phyloP scores from a whole-genome alignment of 2,888 invertebrate genomes.

The Auanema freiburgensis region DNA sequence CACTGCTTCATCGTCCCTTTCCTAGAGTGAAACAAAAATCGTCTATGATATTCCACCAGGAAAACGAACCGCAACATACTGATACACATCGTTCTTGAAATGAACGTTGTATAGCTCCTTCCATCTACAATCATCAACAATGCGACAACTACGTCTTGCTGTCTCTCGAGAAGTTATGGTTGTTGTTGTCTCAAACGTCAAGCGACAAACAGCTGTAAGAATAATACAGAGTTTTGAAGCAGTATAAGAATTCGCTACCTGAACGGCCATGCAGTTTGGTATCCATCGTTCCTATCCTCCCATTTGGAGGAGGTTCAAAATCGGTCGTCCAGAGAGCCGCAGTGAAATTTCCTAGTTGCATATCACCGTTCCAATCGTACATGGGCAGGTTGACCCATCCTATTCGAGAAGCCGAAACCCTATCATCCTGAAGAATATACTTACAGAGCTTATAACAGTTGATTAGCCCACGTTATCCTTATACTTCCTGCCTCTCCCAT shows the following conservation, averaged over 20 bases:
- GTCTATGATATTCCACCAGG: too few species aligned
- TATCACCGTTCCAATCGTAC: slow-evolving; percentile 69
- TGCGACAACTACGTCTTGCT: neutral
- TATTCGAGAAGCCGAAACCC: slow-evolving; percentile 42
- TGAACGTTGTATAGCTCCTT: slow-evolving; percentile 8
- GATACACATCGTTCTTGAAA: slow-evolving; percentile 1
- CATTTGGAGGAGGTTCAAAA: slow-evolving; percentile 20
- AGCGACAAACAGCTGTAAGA: slow-evolving; percentile 8
- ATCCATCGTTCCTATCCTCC: slow-evolving; percentile 12
- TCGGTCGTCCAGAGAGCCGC: slow-evolving; percentile 25
- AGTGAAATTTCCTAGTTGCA: slow-evolving; percentile 66
- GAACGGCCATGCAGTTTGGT: slow-evolving; percentile 6
- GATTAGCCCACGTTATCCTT: neutral
- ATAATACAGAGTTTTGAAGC: too few species aligned
- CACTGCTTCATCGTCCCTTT: neutral
- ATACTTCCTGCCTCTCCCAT: neutral
- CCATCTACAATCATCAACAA: slow-evolving; percentile 16
- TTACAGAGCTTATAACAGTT: too few species aligned
- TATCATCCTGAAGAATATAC: neutral
- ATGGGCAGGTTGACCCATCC: slow-evolving; percentile 71
- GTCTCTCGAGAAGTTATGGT: neutral
- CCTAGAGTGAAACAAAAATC: neutral
- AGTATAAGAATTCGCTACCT: too few species aligned
- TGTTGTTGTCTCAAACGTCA: slow-evolving; percentile 11
- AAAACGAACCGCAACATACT: neutral